Percentiles rank a stretch among this genome's conserved stretches.
Conservation (phyloP, 2,797 vertebrate species). For the Alcedo atthis region DNA sequence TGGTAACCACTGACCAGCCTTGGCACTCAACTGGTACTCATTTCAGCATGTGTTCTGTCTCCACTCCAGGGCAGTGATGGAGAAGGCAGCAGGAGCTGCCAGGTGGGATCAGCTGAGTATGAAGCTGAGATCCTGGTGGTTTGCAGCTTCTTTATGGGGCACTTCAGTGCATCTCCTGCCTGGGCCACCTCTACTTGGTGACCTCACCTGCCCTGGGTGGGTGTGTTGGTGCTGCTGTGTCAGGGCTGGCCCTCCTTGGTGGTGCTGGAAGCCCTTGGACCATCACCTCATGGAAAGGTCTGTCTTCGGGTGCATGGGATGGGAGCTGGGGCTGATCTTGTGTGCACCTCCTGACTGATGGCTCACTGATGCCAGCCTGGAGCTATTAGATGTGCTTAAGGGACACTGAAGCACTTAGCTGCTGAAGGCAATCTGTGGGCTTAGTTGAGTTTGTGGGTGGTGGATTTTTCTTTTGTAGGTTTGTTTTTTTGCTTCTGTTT, state of each 20-base stretch:
- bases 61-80: fast-evolving
- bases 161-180: background rate
- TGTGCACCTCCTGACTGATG: background rate
- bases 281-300: fast-evolving
- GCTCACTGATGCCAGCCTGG: background rate
- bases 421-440: background rate
- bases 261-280: background rate
- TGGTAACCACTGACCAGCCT: background rate
- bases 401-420: background rate
- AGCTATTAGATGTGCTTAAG: background rate
- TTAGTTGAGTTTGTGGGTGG: background rate
- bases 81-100: background rate
- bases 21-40: background rate
- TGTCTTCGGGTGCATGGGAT: background rate
- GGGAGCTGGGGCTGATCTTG: background rate
- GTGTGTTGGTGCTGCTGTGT: background rate
- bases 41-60: background rate
- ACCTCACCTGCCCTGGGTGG: background rate
- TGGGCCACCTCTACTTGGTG: background rate
- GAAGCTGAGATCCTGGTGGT: background rate
- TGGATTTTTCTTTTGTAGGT: background rate
- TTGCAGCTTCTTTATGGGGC: background rate
- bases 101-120: background rate
- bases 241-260: background rate
- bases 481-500: background rate